These are phyloP conservation scores for Chlorodrepanis virens DNA, from an alignment of 2,113 vertebrate species.

Conservation along the genomic window DNA sequence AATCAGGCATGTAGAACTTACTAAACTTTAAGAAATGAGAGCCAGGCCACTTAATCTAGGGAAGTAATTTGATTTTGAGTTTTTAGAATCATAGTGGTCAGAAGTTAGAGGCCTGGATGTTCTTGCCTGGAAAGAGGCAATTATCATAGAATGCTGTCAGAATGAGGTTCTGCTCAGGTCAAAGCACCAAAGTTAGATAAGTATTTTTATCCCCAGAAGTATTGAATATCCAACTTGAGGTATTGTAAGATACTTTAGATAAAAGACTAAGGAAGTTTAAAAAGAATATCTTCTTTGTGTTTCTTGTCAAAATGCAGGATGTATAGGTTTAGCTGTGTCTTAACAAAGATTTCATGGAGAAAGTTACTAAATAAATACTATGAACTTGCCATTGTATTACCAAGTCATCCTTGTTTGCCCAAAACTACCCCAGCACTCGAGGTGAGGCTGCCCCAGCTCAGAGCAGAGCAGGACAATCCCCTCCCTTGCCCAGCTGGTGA, in stretches of 20 bases:
- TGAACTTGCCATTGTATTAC: neutral
- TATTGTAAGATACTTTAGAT: neutral
- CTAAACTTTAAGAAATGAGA: neutral
- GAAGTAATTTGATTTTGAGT: neutral
- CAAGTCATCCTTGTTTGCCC: neutral
- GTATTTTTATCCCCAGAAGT: neutral
- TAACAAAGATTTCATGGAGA: neutral
- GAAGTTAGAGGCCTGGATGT: neutral
- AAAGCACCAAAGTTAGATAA: neutral
- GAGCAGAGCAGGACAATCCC: neutral
- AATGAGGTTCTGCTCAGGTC: neutral
- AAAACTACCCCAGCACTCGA: accelerated
- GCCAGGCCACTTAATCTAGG: neutral
- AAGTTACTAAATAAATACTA: neutral
- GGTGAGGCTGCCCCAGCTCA: accelerated
- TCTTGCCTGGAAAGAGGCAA: neutral
- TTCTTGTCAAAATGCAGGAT: neutral
- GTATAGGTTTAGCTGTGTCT: neutral
- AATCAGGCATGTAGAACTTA: neutral
- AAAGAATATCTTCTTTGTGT: neutral
- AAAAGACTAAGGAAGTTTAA: neutral
- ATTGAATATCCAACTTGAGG: neutral
- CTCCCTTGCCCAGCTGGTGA: accelerated
- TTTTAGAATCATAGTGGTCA: neutral
- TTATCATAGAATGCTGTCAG: neutral